These are phyloP conservation scores for Trialeurodes vaporariorum DNA, from an alignment of 1,140 invertebrate genomes.

Conservation along the genomic window DNA sequence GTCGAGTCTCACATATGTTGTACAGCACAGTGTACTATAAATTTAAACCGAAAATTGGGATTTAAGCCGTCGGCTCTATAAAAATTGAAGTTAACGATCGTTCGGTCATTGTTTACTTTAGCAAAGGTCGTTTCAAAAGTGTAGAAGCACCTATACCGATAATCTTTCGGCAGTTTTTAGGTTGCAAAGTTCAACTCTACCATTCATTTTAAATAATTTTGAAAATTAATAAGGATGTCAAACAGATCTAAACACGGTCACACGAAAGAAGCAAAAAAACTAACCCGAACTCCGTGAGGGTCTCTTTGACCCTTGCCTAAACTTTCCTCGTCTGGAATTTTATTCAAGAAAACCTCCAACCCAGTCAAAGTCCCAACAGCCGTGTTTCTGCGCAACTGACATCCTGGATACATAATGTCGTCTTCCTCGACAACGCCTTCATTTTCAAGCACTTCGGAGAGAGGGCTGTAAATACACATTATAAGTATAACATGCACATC, in stretches of 20 bases:
- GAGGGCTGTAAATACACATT: slow-evolving; percentile 16
- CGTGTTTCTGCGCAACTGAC: slow-evolving; percentile 21
- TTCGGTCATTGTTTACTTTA: too few relatives aligned
- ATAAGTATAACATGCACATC: too few relatives aligned
- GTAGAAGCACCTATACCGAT: too few relatives aligned
- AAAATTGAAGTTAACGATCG: too few relatives aligned
- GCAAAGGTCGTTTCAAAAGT: too few relatives aligned
- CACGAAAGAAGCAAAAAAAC: too few relatives aligned
- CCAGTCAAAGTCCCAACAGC: slow-evolving; percentile 24
- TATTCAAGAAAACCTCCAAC: slow-evolving; percentile 26
- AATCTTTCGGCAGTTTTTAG: too few relatives aligned
- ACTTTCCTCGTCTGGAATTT: slow-evolving; percentile 15
- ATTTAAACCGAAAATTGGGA: too few relatives aligned
- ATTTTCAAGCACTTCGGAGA: slow-evolving; percentile 24
- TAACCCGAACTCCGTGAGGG: slow-evolving; percentile 15
- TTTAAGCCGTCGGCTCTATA: too few relatives aligned
- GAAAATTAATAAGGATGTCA: not conserved
- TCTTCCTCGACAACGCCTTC: slow-evolving; percentile 23
- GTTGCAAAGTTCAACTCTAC: not conserved
- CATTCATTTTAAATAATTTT: not conserved
- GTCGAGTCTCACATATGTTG: too few relatives aligned
- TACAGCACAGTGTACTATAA: too few relatives aligned
- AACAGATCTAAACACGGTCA: not conserved
- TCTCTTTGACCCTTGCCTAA: slow-evolving; percentile 20
- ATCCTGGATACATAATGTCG: slow-evolving; percentile 20